Evolutionary conservation across 2,113 vertebrate genomes (phyloP).

Genomic region (Glaucomys volans): DNA sequence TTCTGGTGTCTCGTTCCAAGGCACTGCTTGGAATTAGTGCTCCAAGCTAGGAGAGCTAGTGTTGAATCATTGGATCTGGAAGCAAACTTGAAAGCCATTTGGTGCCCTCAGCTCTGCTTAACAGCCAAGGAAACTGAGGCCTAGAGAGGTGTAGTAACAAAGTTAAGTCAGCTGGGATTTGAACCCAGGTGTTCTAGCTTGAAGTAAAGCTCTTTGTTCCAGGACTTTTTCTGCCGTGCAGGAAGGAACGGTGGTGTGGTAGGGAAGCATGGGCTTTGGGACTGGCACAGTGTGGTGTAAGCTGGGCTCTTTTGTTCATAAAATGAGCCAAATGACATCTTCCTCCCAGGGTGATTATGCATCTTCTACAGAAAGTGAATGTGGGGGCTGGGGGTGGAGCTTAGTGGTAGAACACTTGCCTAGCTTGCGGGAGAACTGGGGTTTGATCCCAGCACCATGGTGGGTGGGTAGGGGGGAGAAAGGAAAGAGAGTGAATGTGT

Average conservation of each 20-base stretch:
- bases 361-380: neutral
- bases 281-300: neutral
- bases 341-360: neutral
- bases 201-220: neutral
- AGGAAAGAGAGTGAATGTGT: neutral
- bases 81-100: neutral
- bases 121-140: neutral
- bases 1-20: conserved; percentile 26
- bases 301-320: neutral
- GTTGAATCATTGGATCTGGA: conserved; percentile 27
- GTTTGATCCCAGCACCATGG: neutral
- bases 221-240: neutral
- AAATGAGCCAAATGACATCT: neutral
- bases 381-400: no score
- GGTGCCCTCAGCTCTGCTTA: neutral
- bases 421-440: neutral
- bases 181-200: neutral
- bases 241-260: neutral
- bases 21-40: no score
- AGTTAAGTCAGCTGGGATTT: neutral
- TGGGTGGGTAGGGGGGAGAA: no score
- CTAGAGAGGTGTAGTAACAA: neutral
- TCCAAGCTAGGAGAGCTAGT: neutral
- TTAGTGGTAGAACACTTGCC: neutral
- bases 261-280: neutral